These are phyloP conservation scores for Seriola dumerili DNA, from an alignment of 2,113 vertebrate genomes.

Conservation along the genomic window DNA sequence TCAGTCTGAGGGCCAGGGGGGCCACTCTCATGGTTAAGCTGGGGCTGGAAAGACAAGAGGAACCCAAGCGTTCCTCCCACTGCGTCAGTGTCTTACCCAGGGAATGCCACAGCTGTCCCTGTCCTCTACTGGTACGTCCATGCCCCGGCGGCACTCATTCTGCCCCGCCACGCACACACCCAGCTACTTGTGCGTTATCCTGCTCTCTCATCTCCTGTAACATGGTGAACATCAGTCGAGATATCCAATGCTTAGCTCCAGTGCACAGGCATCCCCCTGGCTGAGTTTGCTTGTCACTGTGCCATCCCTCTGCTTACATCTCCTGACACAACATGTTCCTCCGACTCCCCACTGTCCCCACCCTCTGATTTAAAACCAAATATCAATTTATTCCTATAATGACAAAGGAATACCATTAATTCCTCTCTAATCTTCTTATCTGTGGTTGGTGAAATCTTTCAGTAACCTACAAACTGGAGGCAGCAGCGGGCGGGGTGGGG, in stretches of 20 bases:
- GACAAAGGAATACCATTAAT: slow-evolving; percentile 88
- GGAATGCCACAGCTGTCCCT: slow-evolving; percentile 55
- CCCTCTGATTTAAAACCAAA: slow-evolving; percentile 83
- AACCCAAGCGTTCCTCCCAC: slow-evolving; percentile 66
- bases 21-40: slow-evolving; percentile 78
- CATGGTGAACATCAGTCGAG: slow-evolving; percentile 58
- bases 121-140: slow-evolving; percentile 63
- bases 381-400: slow-evolving; percentile 88
- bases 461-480: slow-evolving; percentile 85
- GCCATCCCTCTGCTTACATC: slow-evolving; percentile 66
- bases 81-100: slow-evolving; percentile 60
- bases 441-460: slow-evolving; percentile 86
- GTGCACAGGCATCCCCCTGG: slow-evolving; percentile 46
- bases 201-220: slow-evolving; percentile 54
- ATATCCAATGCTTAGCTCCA: slow-evolving; percentile 63
- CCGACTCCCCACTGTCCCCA: slow-evolving; percentile 61
- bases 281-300: slow-evolving; percentile 60
- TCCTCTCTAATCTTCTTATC: slow-evolving; percentile 88
- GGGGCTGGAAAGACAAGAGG: slow-evolving; percentile 58
- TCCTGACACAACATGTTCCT: slow-evolving; percentile 70
- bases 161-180: slow-evolving; percentile 33
- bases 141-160: slow-evolving; percentile 65
- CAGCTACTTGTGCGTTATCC: slow-evolving; percentile 41
- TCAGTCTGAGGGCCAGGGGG: slow-evolving; percentile 77
- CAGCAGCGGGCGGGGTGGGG: slow-evolving; percentile 63